Conservation (phyloP, 2,113 vertebrate species). For the Grus americana region DNA sequence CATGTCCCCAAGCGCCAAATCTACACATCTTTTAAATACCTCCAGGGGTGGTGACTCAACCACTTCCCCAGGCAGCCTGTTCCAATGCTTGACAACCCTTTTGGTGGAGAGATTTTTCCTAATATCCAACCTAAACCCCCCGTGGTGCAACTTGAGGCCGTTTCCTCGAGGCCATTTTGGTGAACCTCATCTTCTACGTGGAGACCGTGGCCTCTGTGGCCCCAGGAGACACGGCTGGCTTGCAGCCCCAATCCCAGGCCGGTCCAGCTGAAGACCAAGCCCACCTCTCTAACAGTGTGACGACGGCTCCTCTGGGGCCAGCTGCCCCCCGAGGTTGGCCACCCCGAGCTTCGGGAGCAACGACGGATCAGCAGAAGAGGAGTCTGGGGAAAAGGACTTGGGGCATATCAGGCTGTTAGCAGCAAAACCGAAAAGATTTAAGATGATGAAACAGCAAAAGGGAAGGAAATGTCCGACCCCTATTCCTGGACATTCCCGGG, state of each 20-base stretch:
- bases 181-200: not conserved
- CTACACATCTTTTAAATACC: not conserved
- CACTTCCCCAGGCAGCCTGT: not conserved
- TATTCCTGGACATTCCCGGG: constrained; percentile 52
- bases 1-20: not conserved
- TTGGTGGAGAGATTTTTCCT: not conserved
- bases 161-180: not conserved
- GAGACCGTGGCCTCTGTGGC: not conserved
- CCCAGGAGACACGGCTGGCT: not conserved
- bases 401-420: not conserved
- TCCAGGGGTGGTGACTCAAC: not conserved
- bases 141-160: not conserved
- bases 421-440: not conserved
- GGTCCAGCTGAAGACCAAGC: not conserved
- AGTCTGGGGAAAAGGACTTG: not conserved
- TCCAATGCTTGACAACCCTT: not conserved
- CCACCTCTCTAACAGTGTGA: not conserved
- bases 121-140: not conserved
- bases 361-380: not conserved
- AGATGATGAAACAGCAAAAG: constrained; percentile 29
- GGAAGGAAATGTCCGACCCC: constrained; percentile 35
- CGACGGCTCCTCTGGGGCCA: not conserved
- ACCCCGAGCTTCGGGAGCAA: not conserved
- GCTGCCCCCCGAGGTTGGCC: not conserved
- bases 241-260: not conserved